phyloP scores from a whole-genome alignment of 2,113 vertebrate genomes.

The Conger conger region DNA sequence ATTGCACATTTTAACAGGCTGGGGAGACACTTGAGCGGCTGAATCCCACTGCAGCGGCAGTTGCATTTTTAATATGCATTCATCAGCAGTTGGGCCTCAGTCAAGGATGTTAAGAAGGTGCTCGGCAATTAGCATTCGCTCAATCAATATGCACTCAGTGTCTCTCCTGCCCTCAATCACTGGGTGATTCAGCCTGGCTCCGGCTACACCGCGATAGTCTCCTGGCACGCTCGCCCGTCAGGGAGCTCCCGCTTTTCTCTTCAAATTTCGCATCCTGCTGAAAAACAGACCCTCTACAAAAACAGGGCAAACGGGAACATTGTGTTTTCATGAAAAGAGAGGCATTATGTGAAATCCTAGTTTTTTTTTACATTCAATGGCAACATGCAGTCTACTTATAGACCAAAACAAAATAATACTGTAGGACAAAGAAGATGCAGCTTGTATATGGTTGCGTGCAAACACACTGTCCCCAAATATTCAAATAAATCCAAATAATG shows the following conservation, averaged over 20 bases:
- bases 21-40: neutral
- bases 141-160: conserved; percentile 65
- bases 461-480: neutral
- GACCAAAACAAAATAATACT: neutral
- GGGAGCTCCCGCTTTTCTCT: neutral
- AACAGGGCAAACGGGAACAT: neutral
- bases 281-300: neutral
- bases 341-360: neutral
- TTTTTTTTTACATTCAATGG: neutral
- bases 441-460: neutral
- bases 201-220: conserved; percentile 21
- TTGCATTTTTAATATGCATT: conserved; percentile 19
- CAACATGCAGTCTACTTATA: neutral
- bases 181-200: conserved; percentile 36
- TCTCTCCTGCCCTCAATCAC: conserved; percentile 54
- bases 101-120: conserved; percentile 45
- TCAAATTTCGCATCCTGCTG: neutral
- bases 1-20: neutral
- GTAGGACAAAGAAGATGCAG: neutral
- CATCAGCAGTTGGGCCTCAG: conserved; percentile 31
- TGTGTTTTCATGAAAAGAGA: neutral
- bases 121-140: conserved; percentile 61
- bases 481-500: neutral
- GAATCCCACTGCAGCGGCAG: neutral
- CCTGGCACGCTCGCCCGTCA: neutral